Conservation (phyloP, 2,888 invertebrate genomes). For the Polyploca ridens region DNA sequence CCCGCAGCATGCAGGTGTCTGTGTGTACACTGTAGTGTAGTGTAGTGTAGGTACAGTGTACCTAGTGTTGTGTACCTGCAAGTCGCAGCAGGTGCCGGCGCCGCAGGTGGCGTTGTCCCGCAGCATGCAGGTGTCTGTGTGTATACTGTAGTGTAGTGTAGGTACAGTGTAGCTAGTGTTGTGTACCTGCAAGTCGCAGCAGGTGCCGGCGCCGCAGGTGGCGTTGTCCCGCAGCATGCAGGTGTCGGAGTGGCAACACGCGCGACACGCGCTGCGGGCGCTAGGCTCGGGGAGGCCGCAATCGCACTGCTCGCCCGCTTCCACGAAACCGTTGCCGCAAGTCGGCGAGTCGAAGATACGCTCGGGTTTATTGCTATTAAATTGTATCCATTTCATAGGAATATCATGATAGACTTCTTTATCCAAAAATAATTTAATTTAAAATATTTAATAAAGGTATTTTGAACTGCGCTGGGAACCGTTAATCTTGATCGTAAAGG, state of each 20-base stretch:
- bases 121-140: too few species aligned
- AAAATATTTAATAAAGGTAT: too few species aligned
- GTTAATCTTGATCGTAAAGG: too few species aligned
- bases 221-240: conserved; percentile 95
- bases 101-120: conserved; percentile 96
- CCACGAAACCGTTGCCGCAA: conserved; percentile 98
- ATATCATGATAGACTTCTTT: background rate
- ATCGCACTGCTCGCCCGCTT: conserved; percentile 98
- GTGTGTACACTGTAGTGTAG: too few species aligned
- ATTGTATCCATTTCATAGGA: background rate
- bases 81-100: conserved; percentile 96
- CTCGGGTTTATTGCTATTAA: conserved; percentile 91
- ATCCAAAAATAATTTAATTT: too few species aligned
- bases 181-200: conserved; percentile 90
- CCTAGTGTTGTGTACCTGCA: too few species aligned
- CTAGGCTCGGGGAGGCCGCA: conserved; percentile 91
- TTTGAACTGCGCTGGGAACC: too few species aligned
- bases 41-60: too few species aligned
- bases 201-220: conserved; percentile 97
- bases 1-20: too few species aligned
- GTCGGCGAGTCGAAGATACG: conserved; percentile 92
- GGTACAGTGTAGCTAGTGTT: conserved; percentile 70
- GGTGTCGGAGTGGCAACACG: conserved; percentile 93
- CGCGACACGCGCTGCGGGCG: conserved; percentile 87
- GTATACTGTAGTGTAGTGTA: conserved; percentile 64